Percentiles rank a stretch among this genome's conserved stretches.
Evolutionary conservation across 2,888 invertebrate genomes (phyloP).

Genomic region (Apamea anceps): DNA sequence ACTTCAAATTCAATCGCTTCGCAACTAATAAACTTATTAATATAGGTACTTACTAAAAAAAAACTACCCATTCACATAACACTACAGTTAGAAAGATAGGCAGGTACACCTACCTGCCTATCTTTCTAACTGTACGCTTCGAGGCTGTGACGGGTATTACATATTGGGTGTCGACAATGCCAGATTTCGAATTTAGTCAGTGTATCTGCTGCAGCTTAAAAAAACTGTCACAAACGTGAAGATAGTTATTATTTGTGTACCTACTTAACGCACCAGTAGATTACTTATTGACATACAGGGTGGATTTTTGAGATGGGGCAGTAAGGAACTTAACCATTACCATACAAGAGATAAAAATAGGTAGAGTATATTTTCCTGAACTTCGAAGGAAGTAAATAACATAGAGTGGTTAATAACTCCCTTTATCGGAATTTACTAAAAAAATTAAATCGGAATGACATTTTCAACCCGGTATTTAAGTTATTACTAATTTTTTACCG

Average conservation of each 20-base stretch:
- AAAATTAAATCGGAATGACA: neutral
- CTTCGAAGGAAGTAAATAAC: neutral
- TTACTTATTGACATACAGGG: neutral
- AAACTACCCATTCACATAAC: neutral
- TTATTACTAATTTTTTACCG: neutral
- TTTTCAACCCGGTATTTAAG: neutral
- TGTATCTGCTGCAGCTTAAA: neutral
- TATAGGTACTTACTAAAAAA: neutral
- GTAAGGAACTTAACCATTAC: neutral
- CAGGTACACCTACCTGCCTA: neutral
- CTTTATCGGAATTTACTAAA: no score
- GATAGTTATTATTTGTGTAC: conserved; percentile 3
- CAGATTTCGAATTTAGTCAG: conserved; percentile 9
- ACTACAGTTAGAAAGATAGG: no score
- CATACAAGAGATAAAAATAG: neutral
- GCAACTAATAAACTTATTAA: neutral
- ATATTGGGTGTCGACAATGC: conserved; percentile 13
- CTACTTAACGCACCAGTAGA: neutral
- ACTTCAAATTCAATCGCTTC: neutral
- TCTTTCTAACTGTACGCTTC: conserved; percentile 17
- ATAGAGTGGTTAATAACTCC: neutral
- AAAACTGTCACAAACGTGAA: neutral
- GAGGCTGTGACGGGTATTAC: conserved; percentile 3
- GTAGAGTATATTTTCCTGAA: neutral
- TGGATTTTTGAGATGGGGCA: neutral